Base-by-base conservation (phyloP, 1,140 invertebrate species). In the Heliconius eleuchia region DNA sequence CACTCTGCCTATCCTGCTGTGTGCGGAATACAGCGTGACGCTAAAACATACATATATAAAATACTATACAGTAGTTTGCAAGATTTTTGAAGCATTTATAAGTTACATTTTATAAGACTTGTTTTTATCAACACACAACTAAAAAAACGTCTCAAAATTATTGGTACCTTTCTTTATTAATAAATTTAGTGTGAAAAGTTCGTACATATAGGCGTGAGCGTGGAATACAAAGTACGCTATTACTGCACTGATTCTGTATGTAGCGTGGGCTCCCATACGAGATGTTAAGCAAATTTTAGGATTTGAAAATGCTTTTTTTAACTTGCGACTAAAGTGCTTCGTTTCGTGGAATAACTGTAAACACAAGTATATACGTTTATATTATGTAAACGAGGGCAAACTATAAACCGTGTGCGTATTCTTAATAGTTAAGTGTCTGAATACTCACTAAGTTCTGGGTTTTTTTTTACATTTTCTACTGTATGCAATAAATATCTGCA, bases 141-240 rank as follows among this genome's bases (percentile, higher is more conserved):
- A 1, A 8, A 23, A n/a, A 57, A n/a, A 57, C 3, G 6, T 0
- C 34, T 5, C 2, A 57, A 57, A 57, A 23, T n/a, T 6, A 2
- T 57, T 57, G 1, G 2, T 57, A n/a, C 7, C 19, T 57, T 57
- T 9, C 9, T 57, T 66, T 30, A 30, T 66, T 13, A 11, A 30
- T 66, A 66, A 16, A 66, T 66, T 66, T 66, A 66, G 60, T 27
- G 60, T 66, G n/a, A 76, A 76, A 66, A 76, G 34, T 76, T 66
- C 37, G 16, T 42, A 34, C 3, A 46, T 46, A 66, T 30, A 77
- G 71, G 39, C 23, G 71, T 83, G 80, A 79, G 75, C 42, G 60
- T 80, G 76, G 84, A 85, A 85, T 85, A 83, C 73, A 77, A 79
- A 85, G 79, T 85, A 77, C 71, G 82, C 79, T 85, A 85, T 85